phyloP scores from a whole-genome alignment of 1,140 invertebrate genomes.

The Leptopilina clavipes region DNA sequence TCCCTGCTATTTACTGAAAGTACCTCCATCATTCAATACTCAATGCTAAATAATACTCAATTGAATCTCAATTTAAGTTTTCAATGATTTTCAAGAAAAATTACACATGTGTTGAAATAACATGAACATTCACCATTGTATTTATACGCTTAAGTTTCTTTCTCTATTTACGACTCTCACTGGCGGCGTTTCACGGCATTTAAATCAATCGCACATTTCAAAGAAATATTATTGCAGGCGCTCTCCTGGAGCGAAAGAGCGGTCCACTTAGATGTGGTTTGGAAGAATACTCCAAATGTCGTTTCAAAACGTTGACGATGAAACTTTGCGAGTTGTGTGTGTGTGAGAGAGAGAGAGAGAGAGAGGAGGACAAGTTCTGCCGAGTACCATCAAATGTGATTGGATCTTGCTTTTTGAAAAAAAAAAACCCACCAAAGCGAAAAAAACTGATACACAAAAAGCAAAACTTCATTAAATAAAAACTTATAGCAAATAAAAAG shows the following conservation, averaged over 20 bases:
- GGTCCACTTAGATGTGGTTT: slow-evolving; percentile 32
- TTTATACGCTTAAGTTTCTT: slow-evolving; percentile 15
- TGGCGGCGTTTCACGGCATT: slow-evolving; percentile 32
- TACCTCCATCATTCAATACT: no score
- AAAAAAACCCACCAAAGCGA: no score
- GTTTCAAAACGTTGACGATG: slow-evolving; percentile 18
- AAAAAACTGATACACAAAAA: not conserved
- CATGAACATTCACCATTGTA: not conserved
- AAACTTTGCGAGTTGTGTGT: not conserved
- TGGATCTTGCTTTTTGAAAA: not conserved
- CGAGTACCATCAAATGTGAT: slow-evolving; percentile 5
- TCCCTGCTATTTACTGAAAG: no score
- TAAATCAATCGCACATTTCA: slow-evolving; percentile 31
- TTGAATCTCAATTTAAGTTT: no score
- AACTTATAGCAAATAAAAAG: not conserved
- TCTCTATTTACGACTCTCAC: slow-evolving; percentile 27
- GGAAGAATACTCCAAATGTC: slow-evolving; percentile 21
- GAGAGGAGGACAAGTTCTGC: not conserved
- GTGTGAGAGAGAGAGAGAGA: not conserved
- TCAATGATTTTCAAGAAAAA: not conserved
- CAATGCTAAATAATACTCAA: no score
- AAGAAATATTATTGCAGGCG: slow-evolving; percentile 32
- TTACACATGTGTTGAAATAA: not conserved
- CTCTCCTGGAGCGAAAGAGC: slow-evolving; percentile 33
- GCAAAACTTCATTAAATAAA: not conserved